Base-by-base conservation (phyloP, 2,888 invertebrate genomes). In the Actias luna region DNA sequence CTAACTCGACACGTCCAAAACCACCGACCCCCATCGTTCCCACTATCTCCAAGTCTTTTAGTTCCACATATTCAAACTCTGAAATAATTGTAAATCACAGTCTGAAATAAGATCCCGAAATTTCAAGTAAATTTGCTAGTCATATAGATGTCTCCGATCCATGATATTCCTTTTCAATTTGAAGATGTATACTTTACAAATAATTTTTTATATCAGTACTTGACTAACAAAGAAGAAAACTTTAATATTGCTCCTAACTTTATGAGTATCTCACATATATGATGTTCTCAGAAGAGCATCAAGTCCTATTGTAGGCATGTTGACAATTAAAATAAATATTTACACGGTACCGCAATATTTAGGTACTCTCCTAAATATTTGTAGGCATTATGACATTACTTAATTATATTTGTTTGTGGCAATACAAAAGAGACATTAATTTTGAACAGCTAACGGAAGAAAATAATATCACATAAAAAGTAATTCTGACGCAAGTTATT, bases 21-120 rank as follows among this genome's bases (percentile, higher is more conserved):
- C 98, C 98, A 5, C 99, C 99, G 16, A 98, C 96, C 1, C 99
- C 99, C 70, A 99, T 93, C 0, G 98, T 98, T 27, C 96, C 96
- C 22, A 97, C 93, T 65, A 96, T 94, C 75, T 96, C 96, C 70
- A 99, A 90, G 76, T 98, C 97, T 31, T 94, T 94, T 58, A 99
- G 88, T 63, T 95, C 93, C 33, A 99, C 93, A 66, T 94, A 94
- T 31, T 94, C 93, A 80, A 95, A 95, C 77, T 95, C 95, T 88
- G 83, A 68, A 64, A 72, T 59, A 60, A 31, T 18, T 46, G 27
- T 31, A 36, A n/a, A 63, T 7, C 12, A 33, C 5, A 63, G n/a
- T n/a, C n/a, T n/a, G n/a, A n/a, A n/a, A n/a, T n/a, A n/a, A n/a
- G n/a, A n/a, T n/a, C n/a, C n/a, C n/a, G n/a, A n/a, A 14, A 36